A percentile compares a stretch with the other conserved stretches of the same genome.
These are phyloP conservation scores for Cheirogaleus medius DNA, from an alignment of 2,113 vertebrate genomes.

Conservation along the genomic window DNA sequence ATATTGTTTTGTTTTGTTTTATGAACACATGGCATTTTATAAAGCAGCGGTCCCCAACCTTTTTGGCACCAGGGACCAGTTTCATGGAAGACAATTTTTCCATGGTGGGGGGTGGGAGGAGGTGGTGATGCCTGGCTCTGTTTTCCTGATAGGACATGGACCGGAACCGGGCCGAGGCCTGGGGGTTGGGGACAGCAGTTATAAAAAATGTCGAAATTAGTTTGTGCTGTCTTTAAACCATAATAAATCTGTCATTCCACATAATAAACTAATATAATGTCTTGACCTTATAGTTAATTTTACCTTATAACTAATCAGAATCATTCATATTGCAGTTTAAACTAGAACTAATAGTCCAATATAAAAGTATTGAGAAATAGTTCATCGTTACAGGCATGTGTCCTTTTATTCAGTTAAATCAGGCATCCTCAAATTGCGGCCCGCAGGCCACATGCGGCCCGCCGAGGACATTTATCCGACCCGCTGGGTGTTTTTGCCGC, in stretches of 20 bases:
- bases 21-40: slow-evolving; percentile 12
- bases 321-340: slow-evolving; percentile 40
- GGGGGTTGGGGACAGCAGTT: neutral
- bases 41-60: neutral
- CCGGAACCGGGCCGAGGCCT: too few relatives aligned
- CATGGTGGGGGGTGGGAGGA: too few relatives aligned
- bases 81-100: too few relatives aligned
- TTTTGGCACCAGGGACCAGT: too few relatives aligned
- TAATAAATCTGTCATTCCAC: neutral
- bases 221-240: neutral
- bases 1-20: neutral
- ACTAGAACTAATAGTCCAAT: neutral
- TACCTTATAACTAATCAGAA: neutral
- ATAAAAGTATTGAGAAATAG: slow-evolving; percentile 7
- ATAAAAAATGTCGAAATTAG: slow-evolving; percentile 32
- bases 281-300: slow-evolving; percentile 37
- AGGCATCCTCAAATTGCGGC: too few relatives aligned
- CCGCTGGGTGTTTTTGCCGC: too few relatives aligned
- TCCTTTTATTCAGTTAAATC: slow-evolving; percentile 46
- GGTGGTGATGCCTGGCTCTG: too few relatives aligned
- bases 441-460: too few relatives aligned
- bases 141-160: too few relatives aligned
- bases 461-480: too few relatives aligned
- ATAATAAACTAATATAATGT: slow-evolving; percentile 6
- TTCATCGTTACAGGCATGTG: neutral